Evolutionary conservation across 1,140 invertebrate species (phyloP), one percentile per base, ranked within the genome.

Genomic region (Macrostomum lignano): DNA sequence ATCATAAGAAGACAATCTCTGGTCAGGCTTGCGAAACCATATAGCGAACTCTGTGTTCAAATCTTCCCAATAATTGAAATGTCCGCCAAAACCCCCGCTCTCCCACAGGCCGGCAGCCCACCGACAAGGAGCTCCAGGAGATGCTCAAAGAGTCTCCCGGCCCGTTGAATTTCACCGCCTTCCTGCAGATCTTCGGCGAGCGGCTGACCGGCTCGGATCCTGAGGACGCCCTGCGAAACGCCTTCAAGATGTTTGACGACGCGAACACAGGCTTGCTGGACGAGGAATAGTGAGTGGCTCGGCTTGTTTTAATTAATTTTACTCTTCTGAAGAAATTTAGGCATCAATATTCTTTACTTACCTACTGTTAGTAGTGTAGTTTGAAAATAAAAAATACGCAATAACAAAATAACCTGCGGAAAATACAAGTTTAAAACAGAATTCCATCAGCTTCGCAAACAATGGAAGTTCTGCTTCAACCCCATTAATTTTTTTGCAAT

Each of bases 281-380:
- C 47, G 82, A 93, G 58, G 86, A 96, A 42, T 59, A 57, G 61
- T 63, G n/a, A n/a, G n/a, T n/a, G n/a, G n/a, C n/a, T n/a, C n/a
- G n/a, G n/a, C n/a, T n/a, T n/a, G n/a, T n/a, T n/a, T n/a, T n/a
- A n/a, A n/a, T n/a, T n/a, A n/a, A n/a, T n/a, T n/a, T n/a, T n/a
- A n/a, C n/a, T n/a, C n/a, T n/a, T n/a, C n/a, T n/a, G n/a, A n/a
- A n/a, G n/a, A n/a, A n/a, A n/a, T n/a, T n/a, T n/a, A n/a, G n/a
- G n/a, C n/a, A n/a, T n/a, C n/a, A n/a, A n/a, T n/a, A n/a, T n/a
- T n/a, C n/a, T n/a, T n/a, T n/a, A n/a, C n/a, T n/a, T n/a, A n/a
- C n/a, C n/a, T n/a, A n/a, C n/a, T n/a, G n/a, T n/a, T n/a, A n/a
- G n/a, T n/a, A n/a, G n/a, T n/a, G n/a, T n/a, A n/a, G n/a, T n/a